Conservation (phyloP, 92 coral and sea anemone species). For the Virgularia gustaviana region DNA sequence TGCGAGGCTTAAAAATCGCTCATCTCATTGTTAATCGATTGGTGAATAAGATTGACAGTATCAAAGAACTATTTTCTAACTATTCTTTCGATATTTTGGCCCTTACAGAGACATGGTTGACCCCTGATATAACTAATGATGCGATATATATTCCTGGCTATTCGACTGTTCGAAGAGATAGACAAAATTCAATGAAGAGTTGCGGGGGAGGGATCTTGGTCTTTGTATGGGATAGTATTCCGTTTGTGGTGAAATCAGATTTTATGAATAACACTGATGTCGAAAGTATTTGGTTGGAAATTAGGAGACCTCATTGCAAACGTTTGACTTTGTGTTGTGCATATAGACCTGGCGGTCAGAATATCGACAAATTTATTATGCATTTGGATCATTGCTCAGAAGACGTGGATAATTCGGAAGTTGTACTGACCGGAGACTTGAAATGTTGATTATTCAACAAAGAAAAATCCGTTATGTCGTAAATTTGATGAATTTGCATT, state of each 20-base stretch:
- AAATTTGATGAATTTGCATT: background rate
- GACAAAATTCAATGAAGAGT: background rate
- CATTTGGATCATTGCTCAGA: background rate
- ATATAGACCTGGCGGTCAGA: background rate
- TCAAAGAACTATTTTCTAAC: constrained; percentile 19
- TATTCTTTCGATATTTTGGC: constrained; percentile 23
- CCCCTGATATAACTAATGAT: background rate
- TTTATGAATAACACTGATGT: background rate
- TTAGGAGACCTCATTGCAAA: background rate
- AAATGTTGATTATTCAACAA: background rate
- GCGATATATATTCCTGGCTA: constrained; percentile 16
- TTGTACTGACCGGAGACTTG: background rate
- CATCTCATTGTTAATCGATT: constrained; percentile 36
- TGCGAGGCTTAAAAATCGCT: constrained; percentile 8
- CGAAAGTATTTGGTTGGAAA: background rate
- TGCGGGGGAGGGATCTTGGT: constrained; percentile 1
- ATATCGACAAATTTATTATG: background rate
- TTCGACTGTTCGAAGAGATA: background rate
- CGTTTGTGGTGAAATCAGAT: constrained; percentile 12
- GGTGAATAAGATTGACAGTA: constrained; percentile 32
- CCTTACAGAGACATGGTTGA: constrained; percentile 40
- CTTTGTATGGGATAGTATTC: constrained; percentile 21
- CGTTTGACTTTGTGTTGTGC: background rate
- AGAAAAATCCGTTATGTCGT: background rate
- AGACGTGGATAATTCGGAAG: background rate